Evolutionary conservation across 2,113 vertebrate species (phyloP).

Genomic region (Maylandia zebra): DNA sequence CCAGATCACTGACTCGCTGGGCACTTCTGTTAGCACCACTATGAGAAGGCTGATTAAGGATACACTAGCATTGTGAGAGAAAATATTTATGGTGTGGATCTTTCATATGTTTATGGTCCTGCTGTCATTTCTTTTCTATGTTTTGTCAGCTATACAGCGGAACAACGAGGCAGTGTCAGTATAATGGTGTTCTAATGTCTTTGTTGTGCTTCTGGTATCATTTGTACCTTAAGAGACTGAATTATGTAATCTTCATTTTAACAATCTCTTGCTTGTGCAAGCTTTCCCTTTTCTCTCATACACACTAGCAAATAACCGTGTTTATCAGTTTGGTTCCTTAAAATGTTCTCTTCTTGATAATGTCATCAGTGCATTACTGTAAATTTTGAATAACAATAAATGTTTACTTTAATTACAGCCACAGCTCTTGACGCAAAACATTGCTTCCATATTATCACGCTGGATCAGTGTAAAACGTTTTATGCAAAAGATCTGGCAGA

Average conservation of each 20-base stretch:
- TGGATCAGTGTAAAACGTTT: neutral
- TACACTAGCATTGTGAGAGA: constrained; percentile 83
- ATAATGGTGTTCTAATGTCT: neutral
- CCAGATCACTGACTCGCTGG: constrained; percentile 92
- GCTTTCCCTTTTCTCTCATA: neutral
- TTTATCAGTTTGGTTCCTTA: neutral
- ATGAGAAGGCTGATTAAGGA: constrained; percentile 98
- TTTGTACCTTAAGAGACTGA: neutral
- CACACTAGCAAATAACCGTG: neutral
- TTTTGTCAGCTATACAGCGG: neutral
- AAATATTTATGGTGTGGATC: neutral
- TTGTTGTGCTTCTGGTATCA: neutral
- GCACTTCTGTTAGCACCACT: constrained; percentile 93
- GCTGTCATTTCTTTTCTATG: neutral
- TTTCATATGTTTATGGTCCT: neutral
- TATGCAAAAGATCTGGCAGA: neutral
- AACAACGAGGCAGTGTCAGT: neutral
- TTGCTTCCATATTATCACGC: neutral
- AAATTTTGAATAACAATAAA: constrained; percentile 24
- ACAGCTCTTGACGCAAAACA: neutral
- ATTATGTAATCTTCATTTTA: neutral
- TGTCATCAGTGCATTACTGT: constrained; percentile 9
- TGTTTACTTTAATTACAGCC: neutral
- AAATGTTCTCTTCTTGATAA: neutral
- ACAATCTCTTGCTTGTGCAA: neutral